Percentiles rank a stretch among this genome's conserved stretches.
Conservation (phyloP, 2,797 vertebrate genomes). For the Microctenopoma steveboyesi region DNA sequence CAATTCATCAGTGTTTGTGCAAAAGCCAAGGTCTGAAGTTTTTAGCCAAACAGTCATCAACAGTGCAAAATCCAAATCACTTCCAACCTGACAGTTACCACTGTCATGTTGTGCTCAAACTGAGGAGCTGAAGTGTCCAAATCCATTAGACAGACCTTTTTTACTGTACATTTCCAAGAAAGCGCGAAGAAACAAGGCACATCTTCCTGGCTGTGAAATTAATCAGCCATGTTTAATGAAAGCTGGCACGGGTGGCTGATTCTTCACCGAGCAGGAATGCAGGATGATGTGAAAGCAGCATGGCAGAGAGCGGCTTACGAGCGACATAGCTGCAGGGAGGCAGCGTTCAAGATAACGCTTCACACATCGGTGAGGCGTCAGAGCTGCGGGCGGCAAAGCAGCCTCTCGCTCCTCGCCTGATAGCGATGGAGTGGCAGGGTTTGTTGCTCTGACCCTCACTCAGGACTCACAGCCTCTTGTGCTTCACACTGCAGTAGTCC, state of each 20-base stretch:
- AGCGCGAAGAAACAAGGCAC: conserved; percentile 20
- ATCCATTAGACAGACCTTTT: conserved; percentile 30
- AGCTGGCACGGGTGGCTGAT: conserved; percentile 37
- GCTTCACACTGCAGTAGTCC: conserved; percentile 9
- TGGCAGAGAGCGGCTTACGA: conserved; percentile 32
- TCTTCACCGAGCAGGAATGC: conserved; percentile 47
- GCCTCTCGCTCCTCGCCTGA: conserved; percentile 28
- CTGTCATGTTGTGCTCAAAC: conserved; percentile 13
- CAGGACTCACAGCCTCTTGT: conserved; percentile 19
- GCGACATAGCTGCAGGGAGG: conserved; percentile 47
- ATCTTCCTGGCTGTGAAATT: conserved; percentile 53
- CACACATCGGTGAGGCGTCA: conserved; percentile 67
- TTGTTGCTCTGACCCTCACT: conserved; percentile 48
- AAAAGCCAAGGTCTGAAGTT: conserved; percentile 21
- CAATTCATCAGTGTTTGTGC: conserved; percentile 10
- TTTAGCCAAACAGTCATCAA: not conserved
- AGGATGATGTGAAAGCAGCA: conserved; percentile 38
- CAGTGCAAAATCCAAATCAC: not conserved
- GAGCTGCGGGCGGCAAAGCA: conserved; percentile 45
- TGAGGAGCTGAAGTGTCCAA: conserved; percentile 20
- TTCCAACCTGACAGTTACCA: conserved; percentile 8
- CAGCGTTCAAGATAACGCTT: conserved; percentile 55
- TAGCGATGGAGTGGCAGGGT: conserved; percentile 53
- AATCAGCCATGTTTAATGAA: conserved; percentile 59
- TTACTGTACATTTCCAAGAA: conserved; percentile 42